Conservation (phyloP, 2,888 invertebrate species). For the Drosophila ezoana region DNA sequence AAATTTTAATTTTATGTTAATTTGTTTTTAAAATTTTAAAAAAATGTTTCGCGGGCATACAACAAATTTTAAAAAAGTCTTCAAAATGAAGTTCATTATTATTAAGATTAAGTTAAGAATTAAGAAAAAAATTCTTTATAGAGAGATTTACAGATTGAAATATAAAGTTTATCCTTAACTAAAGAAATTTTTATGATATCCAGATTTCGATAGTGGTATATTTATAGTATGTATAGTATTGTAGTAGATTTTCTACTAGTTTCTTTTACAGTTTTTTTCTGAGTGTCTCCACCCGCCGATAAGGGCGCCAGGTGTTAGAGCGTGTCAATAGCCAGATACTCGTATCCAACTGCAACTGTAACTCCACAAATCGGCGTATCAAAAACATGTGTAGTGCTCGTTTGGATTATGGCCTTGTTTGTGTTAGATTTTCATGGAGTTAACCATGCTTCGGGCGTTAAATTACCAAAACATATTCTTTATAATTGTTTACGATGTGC, state of each 20-base stretch:
- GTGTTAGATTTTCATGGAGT: slow-evolving; percentile 26
- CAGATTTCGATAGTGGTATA: not conserved
- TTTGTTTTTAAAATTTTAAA: no score
- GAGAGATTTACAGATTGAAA: no score
- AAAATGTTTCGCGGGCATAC: no score
- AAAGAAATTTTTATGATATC: not conserved
- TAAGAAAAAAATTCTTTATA: no score
- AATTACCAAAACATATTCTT: slow-evolving; percentile 67
- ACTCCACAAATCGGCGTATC: slow-evolving; percentile 48
- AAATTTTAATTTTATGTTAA: no score
- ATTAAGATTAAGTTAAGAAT: no score
- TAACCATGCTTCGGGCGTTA: slow-evolving; percentile 52
- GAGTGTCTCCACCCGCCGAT: slow-evolving; percentile 18
- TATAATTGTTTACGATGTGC: slow-evolving; percentile 61
- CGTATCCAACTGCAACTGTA: slow-evolving; percentile 35
- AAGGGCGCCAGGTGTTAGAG: not conserved
- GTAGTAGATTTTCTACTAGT: not conserved
- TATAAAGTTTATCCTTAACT: no score
- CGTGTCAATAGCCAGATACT: slow-evolving; percentile 4
- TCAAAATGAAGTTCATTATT: no score
- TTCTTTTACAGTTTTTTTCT: not conserved
- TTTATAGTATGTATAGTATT: no score
- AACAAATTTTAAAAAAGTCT: no score
- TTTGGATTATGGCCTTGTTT: slow-evolving; percentile 50
- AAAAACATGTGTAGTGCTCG: slow-evolving; percentile 31